These are phyloP conservation scores for Prionace glauca DNA, from an alignment of 2,797 vertebrate genomes.

Conservation along the genomic window DNA sequence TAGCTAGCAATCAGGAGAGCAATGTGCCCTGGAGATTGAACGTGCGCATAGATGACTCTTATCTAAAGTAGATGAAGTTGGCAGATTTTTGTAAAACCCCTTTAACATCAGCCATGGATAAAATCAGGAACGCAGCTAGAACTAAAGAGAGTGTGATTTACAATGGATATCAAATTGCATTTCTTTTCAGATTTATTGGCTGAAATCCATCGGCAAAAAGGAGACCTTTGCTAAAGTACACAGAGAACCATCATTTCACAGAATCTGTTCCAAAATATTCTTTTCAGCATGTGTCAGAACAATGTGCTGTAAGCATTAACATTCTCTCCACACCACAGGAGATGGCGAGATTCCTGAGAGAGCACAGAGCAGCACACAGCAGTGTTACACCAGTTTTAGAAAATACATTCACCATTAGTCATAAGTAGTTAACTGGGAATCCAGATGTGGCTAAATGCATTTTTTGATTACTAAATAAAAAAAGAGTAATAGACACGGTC, in stretches of 20 bases:
- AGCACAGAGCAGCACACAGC: background rate
- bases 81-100: background rate
- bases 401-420: background rate
- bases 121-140: background rate
- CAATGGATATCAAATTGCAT: background rate
- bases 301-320: background rate
- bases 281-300: background rate
- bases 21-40: background rate
- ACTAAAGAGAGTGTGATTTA: background rate
- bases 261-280: background rate
- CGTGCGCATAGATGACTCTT: background rate
- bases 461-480: background rate
- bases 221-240: background rate
- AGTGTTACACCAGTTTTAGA: background rate
- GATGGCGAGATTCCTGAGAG: background rate
- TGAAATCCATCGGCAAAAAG: background rate
- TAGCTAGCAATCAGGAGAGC: background rate
- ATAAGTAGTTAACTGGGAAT: background rate
- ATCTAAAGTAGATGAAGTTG: background rate
- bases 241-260: background rate
- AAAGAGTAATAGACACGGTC: background rate
- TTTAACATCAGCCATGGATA: background rate
- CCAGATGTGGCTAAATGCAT: background rate
- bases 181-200: background rate
- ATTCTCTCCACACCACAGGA: constrained; percentile 8